Evolutionary conservation across 2,888 invertebrate species (phyloP), one percentile per base, ranked within the genome.

Genomic region (Saturnia pavonia): DNA sequence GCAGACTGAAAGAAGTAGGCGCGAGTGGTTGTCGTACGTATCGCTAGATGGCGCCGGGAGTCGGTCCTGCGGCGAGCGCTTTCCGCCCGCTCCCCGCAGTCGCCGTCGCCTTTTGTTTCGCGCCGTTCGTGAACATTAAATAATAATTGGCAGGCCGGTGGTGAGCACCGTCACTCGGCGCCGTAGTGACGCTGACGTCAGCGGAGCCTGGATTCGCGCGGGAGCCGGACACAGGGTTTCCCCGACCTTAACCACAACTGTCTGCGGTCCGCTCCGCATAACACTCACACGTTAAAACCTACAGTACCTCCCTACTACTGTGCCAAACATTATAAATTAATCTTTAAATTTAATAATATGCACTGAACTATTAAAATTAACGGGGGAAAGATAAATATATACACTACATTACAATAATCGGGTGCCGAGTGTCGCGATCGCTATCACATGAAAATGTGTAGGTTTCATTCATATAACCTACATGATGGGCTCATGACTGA

Each of bases 1-100:
- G 93, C 94, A 93, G 89, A 88, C 88, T 83, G 87, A 87, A 84
- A 90, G 88, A 83, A 91, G 88, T 88, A 90, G 89, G 86, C 88
- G 85, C 87, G 85, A 87, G 90, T 88, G 92, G 88, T 90, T 91
- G 90, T 92, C 85, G 83, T 91, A 91, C 91, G 87, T 83, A 80
- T 83, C 92, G 86, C 88, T 93, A 94, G 93, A 93, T 93, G 93
- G 92, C 93, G 93, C 90, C 87, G 86, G 85, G 79, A 80, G 88
- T 90, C 92, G 91, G 87, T 92, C 94, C 94, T 95, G 94, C 93
- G 92, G 91, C 90, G 90, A 91, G 90, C 82, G 83, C 89, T 87
- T 82, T 87, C 90, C 90, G 88, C 91, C 92, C 91, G 90, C 92
- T 82, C 91, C 90, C 91, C 90, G 85, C 89, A 80, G 84, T 85